A percentile compares a stretch with the other conserved stretches of the same genome.
These are phyloP conservation scores for Scaptomyza montana DNA, from an alignment of 1,140 invertebrate genomes.

Conservation along the genomic window DNA sequence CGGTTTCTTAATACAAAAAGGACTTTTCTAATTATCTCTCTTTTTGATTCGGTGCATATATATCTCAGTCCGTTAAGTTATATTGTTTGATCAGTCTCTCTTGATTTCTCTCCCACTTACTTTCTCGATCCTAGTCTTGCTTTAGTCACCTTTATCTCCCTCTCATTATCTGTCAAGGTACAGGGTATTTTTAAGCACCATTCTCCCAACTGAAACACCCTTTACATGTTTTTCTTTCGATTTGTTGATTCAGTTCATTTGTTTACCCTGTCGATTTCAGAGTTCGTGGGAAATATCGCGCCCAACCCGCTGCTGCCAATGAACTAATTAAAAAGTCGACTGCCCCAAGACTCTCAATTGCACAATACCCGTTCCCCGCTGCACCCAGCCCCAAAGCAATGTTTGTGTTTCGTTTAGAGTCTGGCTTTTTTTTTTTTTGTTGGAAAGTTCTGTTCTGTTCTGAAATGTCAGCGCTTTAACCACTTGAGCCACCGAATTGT, in stretches of 20 bases:
- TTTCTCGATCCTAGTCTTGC: too few species aligned
- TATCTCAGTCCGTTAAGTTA: too few species aligned
- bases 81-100: too few species aligned
- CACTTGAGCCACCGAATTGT: slow-evolving; percentile 37
- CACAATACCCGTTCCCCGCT: slow-evolving; percentile 27
- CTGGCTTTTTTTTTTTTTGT: slow-evolving; percentile 22
- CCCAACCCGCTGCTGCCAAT: slow-evolving; percentile 60
- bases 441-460: background rate
- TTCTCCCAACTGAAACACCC: background rate
- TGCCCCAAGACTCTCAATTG: slow-evolving; percentile 45
- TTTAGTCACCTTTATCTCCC: too few species aligned
- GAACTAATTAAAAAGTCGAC: slow-evolving; percentile 71
- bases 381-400: background rate
- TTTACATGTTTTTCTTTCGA: slow-evolving; percentile 36
- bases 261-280: slow-evolving; percentile 58
- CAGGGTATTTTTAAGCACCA: slow-evolving; percentile 1
- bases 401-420: slow-evolving; percentile 30
- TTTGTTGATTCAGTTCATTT: slow-evolving; percentile 78
- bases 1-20: too few species aligned
- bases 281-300: slow-evolving; percentile 72
- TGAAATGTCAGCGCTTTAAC: slow-evolving; percentile 19
- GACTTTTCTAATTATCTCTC: too few species aligned
- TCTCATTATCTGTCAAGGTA: too few species aligned
- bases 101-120: too few species aligned
- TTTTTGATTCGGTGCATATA: too few species aligned